A percentile compares a stretch with the other conserved stretches of the same genome.
phyloP scores from a whole-genome alignment of 2,888 invertebrate species.

The Coenonympha glycerion region DNA sequence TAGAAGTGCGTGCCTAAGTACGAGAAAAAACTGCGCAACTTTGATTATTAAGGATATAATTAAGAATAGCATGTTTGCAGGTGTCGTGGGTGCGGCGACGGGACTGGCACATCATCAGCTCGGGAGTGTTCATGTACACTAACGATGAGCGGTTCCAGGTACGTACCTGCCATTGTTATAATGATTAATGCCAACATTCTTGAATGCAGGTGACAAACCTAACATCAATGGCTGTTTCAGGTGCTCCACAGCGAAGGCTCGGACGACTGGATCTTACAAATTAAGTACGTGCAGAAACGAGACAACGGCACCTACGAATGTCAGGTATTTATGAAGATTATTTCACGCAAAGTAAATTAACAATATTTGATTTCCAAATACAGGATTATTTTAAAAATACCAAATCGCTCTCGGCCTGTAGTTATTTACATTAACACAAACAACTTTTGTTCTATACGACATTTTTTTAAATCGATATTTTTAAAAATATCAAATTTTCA shows the following conservation, averaged over 20 bases:
- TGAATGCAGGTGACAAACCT: neutral
- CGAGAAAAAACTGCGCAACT: too few species aligned
- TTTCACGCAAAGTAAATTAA: neutral
- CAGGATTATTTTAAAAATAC: too few species aligned
- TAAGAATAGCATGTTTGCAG: constrained; percentile 59
- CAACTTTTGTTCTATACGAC: too few species aligned
- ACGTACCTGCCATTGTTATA: neutral
- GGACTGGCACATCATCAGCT: constrained; percentile 95
- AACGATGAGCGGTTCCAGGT: constrained; percentile 89
- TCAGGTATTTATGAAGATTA: constrained; percentile 77
- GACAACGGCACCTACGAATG: constrained; percentile 95
- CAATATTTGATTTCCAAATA: too few species aligned
- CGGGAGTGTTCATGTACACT: constrained; percentile 92
- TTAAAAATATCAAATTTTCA: too few species aligned
- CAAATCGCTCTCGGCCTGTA: too few species aligned
- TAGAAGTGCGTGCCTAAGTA: too few species aligned
- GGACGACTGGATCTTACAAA: constrained; percentile 93
- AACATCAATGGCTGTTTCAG: too few species aligned
- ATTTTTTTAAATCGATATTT: too few species aligned
- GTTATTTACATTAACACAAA: too few species aligned
- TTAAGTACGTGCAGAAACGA: constrained; percentile 92
- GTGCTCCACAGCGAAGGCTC: constrained; percentile 89
- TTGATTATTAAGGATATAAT: neutral
- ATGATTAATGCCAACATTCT: neutral
- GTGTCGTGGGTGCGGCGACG: constrained; percentile 94